Percentiles rank a stretch among this genome's conserved stretches.
These are phyloP conservation scores for Apodemia mormo DNA, from an alignment of 2,888 invertebrate genomes.

Conservation along the genomic window DNA sequence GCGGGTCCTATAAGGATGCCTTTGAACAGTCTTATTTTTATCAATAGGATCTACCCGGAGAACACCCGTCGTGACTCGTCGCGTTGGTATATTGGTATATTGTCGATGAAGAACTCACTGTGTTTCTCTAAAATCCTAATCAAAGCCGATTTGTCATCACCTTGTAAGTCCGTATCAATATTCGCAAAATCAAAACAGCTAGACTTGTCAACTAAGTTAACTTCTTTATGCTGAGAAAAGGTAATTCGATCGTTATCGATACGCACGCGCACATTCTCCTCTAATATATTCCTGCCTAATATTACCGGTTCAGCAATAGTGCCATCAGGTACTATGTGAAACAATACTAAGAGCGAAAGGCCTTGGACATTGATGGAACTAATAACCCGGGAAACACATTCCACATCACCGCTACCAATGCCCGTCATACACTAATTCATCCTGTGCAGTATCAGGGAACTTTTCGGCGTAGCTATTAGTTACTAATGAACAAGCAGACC, in stretches of 20 bases:
- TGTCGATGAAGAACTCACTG: background rate
- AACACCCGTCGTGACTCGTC: background rate
- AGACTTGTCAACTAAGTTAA: no score
- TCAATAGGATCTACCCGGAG: background rate
- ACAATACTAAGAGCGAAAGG: background rate
- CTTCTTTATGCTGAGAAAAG: no score
- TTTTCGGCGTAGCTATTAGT: background rate
- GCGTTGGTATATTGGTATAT: background rate
- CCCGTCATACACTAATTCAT: background rate
- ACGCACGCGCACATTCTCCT: background rate
- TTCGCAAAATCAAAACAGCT: background rate
- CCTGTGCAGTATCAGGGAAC: background rate
- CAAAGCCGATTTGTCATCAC: background rate
- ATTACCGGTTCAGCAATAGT: background rate
- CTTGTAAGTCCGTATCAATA: background rate
- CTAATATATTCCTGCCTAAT: background rate
- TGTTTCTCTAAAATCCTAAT: background rate
- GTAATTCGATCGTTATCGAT: no score
- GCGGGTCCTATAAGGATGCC: no score
- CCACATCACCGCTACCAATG: background rate
- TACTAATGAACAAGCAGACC: background rate
- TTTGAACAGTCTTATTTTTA: no score
- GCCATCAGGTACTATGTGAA: background rate
- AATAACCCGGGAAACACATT: background rate
- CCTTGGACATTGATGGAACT: background rate